These are phyloP conservation scores for Saccostrea echinata DNA, from an alignment of 1,140 invertebrate species.

Conservation along the genomic window DNA sequence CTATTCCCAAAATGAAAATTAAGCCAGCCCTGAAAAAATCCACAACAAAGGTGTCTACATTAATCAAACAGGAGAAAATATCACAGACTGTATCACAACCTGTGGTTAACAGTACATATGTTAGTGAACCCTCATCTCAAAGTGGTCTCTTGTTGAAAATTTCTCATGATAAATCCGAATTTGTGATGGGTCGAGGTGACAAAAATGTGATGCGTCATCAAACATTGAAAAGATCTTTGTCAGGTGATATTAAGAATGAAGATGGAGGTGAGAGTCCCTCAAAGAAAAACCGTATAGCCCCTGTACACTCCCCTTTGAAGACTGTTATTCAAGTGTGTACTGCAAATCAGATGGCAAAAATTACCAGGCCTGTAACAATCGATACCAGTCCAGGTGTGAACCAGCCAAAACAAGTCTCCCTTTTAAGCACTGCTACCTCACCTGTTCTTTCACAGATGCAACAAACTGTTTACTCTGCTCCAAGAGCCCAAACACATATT, in stretches of 20 bases:
- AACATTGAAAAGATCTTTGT: conserved; percentile 55
- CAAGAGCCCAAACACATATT: background rate
- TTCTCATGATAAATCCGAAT: conserved; percentile 51
- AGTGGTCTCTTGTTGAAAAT: conserved; percentile 63
- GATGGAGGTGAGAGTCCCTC: conserved; percentile 34
- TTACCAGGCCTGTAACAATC: conserved; percentile 38
- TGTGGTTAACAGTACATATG: conserved; percentile 2
- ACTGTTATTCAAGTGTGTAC: conserved; percentile 47
- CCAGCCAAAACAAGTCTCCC: conserved; percentile 49
- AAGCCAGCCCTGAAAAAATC: conserved; percentile 62
- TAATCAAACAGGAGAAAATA: conserved; percentile 75
- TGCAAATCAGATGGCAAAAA: conserved; percentile 37
- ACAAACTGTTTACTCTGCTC: conserved; percentile 37
- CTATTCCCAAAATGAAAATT: conserved; percentile 46
- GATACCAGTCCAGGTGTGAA: conserved; percentile 13
- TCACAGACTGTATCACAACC: conserved; percentile 59
- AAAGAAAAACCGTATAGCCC: background rate
- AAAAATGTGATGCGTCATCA: conserved; percentile 57
- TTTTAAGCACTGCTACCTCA: conserved; percentile 45
- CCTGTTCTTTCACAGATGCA: conserved; percentile 46
- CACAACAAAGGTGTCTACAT: conserved; percentile 73
- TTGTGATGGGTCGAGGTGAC: conserved; percentile 30
- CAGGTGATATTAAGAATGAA: conserved; percentile 33
- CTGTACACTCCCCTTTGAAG: conserved; percentile 35
- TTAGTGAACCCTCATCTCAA: background rate